Evolutionary conservation across 92 coral and sea anemone genomes (phyloP).

Genomic region (Porites cylindrica): DNA sequence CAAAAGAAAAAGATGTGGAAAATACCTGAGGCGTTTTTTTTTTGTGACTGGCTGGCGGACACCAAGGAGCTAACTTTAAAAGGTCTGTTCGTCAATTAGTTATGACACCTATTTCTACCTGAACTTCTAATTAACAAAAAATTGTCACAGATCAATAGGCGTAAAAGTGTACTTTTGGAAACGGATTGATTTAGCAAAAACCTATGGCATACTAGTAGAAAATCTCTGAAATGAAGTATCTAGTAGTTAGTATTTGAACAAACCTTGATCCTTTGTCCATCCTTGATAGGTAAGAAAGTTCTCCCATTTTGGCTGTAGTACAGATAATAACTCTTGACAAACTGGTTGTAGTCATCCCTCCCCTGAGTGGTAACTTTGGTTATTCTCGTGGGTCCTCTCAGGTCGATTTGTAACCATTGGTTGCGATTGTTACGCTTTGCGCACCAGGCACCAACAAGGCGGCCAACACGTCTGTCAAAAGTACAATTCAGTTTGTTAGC

Average conservation of each 20-base stretch:
- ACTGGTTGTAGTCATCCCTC: slow-evolving; percentile 69
- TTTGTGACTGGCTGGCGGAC: no score
- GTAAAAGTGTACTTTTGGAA: no score
- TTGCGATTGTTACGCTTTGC: slow-evolving; percentile 61
- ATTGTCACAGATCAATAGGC: no score
- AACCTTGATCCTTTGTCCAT: slow-evolving; percentile 46
- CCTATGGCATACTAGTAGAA: no score
- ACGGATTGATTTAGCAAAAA: no score
- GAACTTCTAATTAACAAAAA: no score
- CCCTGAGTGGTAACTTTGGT: slow-evolving; percentile 73
- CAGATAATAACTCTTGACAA: slow-evolving; percentile 63
- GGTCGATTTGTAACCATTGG: slow-evolving; percentile 64
- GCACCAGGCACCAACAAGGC: slow-evolving; percentile 68
- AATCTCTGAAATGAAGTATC: no score
- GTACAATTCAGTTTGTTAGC: not conserved
- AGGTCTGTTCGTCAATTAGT: no score
- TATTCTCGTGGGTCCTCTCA: slow-evolving; percentile 57
- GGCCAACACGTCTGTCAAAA: slow-evolving; percentile 21
- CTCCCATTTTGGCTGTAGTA: slow-evolving; percentile 69
- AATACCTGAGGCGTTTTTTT: no score
- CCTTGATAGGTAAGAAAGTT: slow-evolving; percentile 46
- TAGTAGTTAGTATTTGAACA: not conserved
- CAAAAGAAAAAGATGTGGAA: no score
- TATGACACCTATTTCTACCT: no score
- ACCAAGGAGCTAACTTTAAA: no score